phyloP scores from a whole-genome alignment of 2,113 vertebrate species.

The Odontesthes bonariensis region DNA sequence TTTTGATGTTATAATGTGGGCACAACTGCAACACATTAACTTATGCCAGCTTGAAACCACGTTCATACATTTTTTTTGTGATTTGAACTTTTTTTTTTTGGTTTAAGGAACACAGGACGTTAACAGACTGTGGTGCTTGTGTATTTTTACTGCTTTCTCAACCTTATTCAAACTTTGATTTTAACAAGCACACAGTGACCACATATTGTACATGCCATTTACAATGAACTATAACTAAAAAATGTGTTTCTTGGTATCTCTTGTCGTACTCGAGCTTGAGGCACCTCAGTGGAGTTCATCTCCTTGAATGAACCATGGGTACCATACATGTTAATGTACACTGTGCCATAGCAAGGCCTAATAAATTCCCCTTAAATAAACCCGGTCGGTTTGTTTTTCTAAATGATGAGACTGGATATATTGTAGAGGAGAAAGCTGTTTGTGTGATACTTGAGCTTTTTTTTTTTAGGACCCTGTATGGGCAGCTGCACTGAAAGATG shows the following conservation, averaged over 20 bases:
- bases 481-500: too few relatives aligned
- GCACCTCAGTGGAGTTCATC: constrained; percentile 28
- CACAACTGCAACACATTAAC: constrained; percentile 41
- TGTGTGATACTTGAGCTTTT: too few relatives aligned
- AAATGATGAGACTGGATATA: neutral
- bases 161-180: constrained; percentile 48
- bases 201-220: constrained; percentile 51
- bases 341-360: constrained; percentile 85
- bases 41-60: constrained; percentile 44
- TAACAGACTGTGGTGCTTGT: constrained; percentile 54
- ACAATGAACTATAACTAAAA: constrained; percentile 37
- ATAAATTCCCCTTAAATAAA: constrained; percentile 81
- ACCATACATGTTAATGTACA: constrained; percentile 83
- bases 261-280: constrained; percentile 45
- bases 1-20: constrained; percentile 39
- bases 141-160: constrained; percentile 49
- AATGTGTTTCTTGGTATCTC: constrained; percentile 52
- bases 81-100: constrained; percentile 34
- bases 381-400: constrained; percentile 21
- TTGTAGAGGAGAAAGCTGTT: neutral
- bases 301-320: constrained; percentile 60
- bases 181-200: constrained; percentile 54
- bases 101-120: constrained; percentile 52
- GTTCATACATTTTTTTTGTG: constrained; percentile 31
- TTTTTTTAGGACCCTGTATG: too few relatives aligned